Conservation (phyloP, 2,113 vertebrate genomes). For the Choloepus hoffmanni region DNA sequence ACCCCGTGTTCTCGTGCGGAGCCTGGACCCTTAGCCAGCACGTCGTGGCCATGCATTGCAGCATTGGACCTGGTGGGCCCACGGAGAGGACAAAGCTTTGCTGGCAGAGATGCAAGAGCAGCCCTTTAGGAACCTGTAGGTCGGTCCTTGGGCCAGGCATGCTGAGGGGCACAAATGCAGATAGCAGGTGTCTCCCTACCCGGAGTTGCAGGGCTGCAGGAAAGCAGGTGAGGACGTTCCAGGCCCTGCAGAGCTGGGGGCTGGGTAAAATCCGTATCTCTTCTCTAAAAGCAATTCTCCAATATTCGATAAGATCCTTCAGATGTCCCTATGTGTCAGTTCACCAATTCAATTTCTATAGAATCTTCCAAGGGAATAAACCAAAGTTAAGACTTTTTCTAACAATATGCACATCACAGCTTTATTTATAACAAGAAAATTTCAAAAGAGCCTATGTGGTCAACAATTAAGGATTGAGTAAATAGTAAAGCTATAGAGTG, state of each 20-base stretch:
- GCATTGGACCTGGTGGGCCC: neutral
- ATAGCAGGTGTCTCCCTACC: fast-evolving
- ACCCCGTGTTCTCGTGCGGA: neutral
- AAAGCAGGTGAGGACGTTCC: neutral
- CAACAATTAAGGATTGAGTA: neutral
- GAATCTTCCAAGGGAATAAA: neutral
- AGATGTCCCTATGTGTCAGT: neutral
- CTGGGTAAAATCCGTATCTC: neutral
- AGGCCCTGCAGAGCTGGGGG: neutral
- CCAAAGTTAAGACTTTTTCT: neutral
- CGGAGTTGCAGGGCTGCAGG: neutral
- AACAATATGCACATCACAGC: neutral
- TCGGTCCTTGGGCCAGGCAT: too few species aligned
- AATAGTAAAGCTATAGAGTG: neutral
- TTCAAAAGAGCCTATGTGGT: neutral
- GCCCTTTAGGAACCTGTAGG: neutral
- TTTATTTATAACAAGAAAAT: neutral
- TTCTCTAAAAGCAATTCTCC: neutral
- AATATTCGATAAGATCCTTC: neutral
- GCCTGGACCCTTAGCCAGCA: neutral
- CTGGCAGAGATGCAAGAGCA: neutral
- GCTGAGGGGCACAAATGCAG: neutral
- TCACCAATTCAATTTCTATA: neutral
- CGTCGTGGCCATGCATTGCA: fast-evolving
- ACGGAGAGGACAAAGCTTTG: neutral